These are phyloP conservation scores for Nephrotoma guestfalica DNA, from an alignment of 2,888 invertebrate genomes.

Conservation along the genomic window DNA sequence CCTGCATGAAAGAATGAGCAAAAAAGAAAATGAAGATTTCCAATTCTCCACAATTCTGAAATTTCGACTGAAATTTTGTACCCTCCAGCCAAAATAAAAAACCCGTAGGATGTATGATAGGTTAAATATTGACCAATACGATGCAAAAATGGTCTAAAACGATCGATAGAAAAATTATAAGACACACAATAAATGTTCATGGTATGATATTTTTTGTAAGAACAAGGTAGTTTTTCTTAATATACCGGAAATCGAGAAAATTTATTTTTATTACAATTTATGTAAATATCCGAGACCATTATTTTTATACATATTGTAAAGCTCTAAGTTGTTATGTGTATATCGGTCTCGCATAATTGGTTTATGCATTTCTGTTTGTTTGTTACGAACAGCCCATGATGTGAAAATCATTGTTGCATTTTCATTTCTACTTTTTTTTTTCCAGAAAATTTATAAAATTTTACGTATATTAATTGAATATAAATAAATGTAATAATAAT, in stretches of 20 bases:
- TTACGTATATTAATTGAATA: not conserved
- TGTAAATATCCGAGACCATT: not conserved
- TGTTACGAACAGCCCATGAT: not conserved
- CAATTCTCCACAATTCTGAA: too few relatives aligned
- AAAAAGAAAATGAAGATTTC: too few relatives aligned
- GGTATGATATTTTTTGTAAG: not conserved
- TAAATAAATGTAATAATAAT: not conserved
- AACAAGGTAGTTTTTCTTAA: not conserved
- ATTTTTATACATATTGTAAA: not conserved
- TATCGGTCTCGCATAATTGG: not conserved
- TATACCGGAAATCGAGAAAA: not conserved
- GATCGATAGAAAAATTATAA: not conserved
- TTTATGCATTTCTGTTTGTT: not conserved
- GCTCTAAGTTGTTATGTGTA: not conserved
- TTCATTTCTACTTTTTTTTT: not conserved
- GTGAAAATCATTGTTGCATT: not conserved
- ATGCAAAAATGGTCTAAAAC: too few relatives aligned
- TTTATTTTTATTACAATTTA: not conserved
- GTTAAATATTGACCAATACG: too few relatives aligned
- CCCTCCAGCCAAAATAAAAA: too few relatives aligned
- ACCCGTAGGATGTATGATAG: too few relatives aligned
- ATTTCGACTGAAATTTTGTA: too few relatives aligned
- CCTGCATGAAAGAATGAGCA: too few relatives aligned
- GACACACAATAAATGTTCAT: not conserved
- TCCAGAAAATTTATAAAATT: not conserved